Evolutionary conservation across 2,888 invertebrate genomes (phyloP).

Genomic region (Argyresthia albistria): DNA sequence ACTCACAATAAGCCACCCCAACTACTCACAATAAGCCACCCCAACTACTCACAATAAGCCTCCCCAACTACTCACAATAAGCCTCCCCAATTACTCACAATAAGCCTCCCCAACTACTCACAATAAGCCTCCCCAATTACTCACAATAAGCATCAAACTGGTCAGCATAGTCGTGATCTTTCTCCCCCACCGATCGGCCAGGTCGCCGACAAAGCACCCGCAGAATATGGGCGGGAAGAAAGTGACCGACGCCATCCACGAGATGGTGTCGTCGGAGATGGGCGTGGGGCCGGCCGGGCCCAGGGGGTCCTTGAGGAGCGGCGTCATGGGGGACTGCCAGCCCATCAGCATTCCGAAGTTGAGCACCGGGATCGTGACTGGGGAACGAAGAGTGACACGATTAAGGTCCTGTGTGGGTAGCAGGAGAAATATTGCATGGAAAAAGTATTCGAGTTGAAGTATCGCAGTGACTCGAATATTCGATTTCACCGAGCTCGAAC

Average conservation of each 20-base stretch:
- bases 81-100: too few relatives aligned
- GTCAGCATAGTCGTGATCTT: slow-evolving; percentile 65
- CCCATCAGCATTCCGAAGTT: slow-evolving; percentile 72
- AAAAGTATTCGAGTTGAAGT: too few relatives aligned
- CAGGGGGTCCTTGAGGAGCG: slow-evolving; percentile 50
- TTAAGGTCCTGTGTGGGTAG: too few relatives aligned
- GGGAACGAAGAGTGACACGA: slow-evolving; percentile 2
- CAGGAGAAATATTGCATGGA: too few relatives aligned
- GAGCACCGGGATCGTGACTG: slow-evolving; percentile 68
- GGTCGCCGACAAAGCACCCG: slow-evolving; percentile 63
- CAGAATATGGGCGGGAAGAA: slow-evolving; percentile 70
- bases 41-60: too few relatives aligned
- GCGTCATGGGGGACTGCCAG: slow-evolving; percentile 73
- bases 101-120: too few relatives aligned
- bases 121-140: too few relatives aligned
- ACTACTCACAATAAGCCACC: too few relatives aligned
- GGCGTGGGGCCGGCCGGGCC: slow-evolving; percentile 56
- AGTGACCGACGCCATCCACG: slow-evolving; percentile 72
- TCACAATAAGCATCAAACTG: slow-evolving; percentile 67
- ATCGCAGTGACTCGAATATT: too few relatives aligned
- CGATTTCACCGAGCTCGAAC: too few relatives aligned
- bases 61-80: too few relatives aligned
- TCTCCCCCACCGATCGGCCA: slow-evolving; percentile 68
- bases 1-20: too few relatives aligned
- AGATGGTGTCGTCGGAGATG: slow-evolving; percentile 59